Conservation (phyloP, 2,797 vertebrate species). For the Pangasius macronema region DNA sequence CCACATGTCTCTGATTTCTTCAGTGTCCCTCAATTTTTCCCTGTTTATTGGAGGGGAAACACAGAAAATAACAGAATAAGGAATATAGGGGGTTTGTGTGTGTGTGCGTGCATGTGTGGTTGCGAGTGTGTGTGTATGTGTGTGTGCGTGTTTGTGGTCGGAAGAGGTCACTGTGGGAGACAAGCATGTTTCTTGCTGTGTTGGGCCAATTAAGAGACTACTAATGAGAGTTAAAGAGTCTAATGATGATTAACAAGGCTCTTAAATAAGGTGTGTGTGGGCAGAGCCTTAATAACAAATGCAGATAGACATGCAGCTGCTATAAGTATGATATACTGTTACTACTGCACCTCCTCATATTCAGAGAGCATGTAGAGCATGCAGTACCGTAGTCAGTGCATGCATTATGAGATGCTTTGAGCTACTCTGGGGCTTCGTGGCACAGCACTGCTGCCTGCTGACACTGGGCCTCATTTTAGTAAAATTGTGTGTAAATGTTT, state of each 20-base stretch:
- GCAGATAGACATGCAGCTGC: not conserved
- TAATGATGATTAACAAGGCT: not conserved
- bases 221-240: not conserved
- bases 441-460: not conserved
- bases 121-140: not conserved
- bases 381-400: not conserved
- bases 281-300: not conserved
- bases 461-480: not conserved
- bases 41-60: not conserved
- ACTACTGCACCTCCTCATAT: not conserved
- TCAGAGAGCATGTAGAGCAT: not conserved
- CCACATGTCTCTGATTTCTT: not conserved
- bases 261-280: not conserved
- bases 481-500: not conserved
- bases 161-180: not conserved
- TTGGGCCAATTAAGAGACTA: not conserved
- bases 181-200: not conserved
- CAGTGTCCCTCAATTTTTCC: not conserved
- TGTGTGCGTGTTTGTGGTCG: not conserved
- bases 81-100: not conserved
- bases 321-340: not conserved
- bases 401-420: not conserved
- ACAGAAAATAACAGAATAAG: not conserved
- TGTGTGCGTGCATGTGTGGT: not conserved
- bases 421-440: not conserved